These are phyloP conservation scores for Gambelia wislizenii DNA, from an alignment of 2,797 vertebrate species.

Conservation along the genomic window DNA sequence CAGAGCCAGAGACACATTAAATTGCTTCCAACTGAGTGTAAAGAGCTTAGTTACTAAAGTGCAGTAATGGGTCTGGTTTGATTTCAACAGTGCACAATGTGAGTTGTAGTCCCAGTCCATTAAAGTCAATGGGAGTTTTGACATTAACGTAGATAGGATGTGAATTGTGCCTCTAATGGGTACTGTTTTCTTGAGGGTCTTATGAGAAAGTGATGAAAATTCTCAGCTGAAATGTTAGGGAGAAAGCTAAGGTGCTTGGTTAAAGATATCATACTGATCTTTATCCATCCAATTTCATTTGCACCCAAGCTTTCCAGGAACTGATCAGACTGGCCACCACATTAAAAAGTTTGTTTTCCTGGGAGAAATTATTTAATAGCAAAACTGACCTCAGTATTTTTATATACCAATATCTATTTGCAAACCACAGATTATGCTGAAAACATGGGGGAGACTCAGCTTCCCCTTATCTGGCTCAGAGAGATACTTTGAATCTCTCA, in stretches of 20 bases:
- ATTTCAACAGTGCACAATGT: constrained; percentile 12
- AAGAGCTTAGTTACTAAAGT: not conserved
- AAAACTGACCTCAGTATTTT: not conserved
- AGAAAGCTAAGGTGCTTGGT: constrained; percentile 44
- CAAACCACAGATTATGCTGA: not conserved
- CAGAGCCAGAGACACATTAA: constrained; percentile 53
- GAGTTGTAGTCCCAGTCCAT: constrained; percentile 29
- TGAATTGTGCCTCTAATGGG: not conserved
- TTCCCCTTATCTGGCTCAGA: not conserved
- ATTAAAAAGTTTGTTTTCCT: constrained; percentile 45
- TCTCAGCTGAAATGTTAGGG: constrained; percentile 6
- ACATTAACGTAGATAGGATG: not conserved
- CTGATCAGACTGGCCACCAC: constrained; percentile 44
- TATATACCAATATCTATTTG: not conserved
- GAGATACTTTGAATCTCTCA: not conserved
- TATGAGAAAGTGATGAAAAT: not conserved
- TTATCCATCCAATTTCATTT: constrained; percentile 44
- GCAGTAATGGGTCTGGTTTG: not conserved
- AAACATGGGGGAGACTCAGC: too few species aligned
- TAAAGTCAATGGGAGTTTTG: constrained; percentile 30
- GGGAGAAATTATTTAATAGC: constrained; percentile 32
- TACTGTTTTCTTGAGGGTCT: constrained; percentile 26
- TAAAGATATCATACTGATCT: constrained; percentile 38
- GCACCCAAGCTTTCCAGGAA: constrained; percentile 45
- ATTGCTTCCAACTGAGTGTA: constrained; percentile 56